Base-by-base conservation (phyloP, 2,888 invertebrate genomes). In the Dryococelus australis region DNA sequence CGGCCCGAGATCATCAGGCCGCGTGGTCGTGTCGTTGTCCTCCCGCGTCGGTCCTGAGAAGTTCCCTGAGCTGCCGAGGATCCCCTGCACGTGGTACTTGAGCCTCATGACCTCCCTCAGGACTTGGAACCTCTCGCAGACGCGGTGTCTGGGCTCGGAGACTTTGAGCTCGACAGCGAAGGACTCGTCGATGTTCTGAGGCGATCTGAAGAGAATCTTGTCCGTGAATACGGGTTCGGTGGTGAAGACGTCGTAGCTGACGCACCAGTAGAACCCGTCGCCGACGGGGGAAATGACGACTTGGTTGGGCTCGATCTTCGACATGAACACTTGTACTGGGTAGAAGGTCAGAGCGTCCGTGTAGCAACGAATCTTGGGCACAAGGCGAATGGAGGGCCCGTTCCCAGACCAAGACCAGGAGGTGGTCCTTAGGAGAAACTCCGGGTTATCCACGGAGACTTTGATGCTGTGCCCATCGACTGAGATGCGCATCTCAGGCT, bases 211-310 rank as follows among this genome's bases (percentile, higher is more conserved):
- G 35, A 83, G 83, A 20, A 83, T 5, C 43, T 12, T 83, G 35
- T 28, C 83, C 10, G 83, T 35, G 83, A 83, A 35, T 5, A 83
- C n/a, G 16, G 83, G 83, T 24, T 83, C 83, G 35, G 83, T 83
- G 28, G 83, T 83, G 27, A 83, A 83, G 83, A 83, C 35, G 24
- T 83, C 83, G 83, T 83, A 43, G 20, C 83, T 35, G 28, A 83
- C 13, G 83, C 83, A 83, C 83, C 83, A 83, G 28, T 83, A 83
- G 83, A 35, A 20, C 16, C 83, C 83, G 35, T 83, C 43, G 8
- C 83, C 83, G 83, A 83, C 83, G 13, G 83, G 83, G 4, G 83
- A 35, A 27, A 83, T 9, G 83, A 28, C 13, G 28, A 83, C 16
- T 28, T 28, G 43, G 28, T 28, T 35, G 13, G 83, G 43, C n/a